Evolutionary conservation across 2,888 invertebrate species (phyloP), one percentile per base, ranked within the genome.

Genomic region (Neuroscelio doddi): DNA sequence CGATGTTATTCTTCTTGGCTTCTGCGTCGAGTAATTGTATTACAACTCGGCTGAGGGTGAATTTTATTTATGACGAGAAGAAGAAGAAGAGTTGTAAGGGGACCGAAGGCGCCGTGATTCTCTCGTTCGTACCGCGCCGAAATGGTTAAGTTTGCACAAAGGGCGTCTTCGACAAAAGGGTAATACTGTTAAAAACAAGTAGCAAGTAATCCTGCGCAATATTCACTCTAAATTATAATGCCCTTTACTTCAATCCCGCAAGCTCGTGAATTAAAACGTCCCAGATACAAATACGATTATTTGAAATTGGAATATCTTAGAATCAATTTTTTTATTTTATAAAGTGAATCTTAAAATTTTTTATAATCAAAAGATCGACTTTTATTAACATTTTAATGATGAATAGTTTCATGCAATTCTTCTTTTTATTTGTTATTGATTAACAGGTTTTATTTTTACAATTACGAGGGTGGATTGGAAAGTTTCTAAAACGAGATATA

Each of bases 1-100:
- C 47, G 52, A 49, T 56, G 44, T 65, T 58, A 62, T 66, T 66
- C 62, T 62, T 66, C 57, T 52, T 41, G 57, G 45, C 45, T 42
- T 62, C 50, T 42, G 57, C 61, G 52, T 45, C 52, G 47, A 36
- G 57, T 61, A 65, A 65, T 65, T 56, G 52, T 49, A 57, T 65
- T 65, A 65, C 61, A 61, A 57, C 52, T 56, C 52, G 36, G 61
- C 61, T 12, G 57, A 50, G 61, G 59, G 34, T 56, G 45, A 57
- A 62, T 61, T 66, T 66, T 66, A 66, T 66, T 66, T 66, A 57
- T 57, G 49, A 9, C 29, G n/a, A 14, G 36, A 44, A 10, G 29
- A 14, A 41, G 26, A 29, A 29, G 24, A 30, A 7, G 29, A 44
- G 17, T 9, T 4, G 45, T 21, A 17, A 12, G 21, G 30, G 39